Percentiles rank a stretch among this genome's conserved stretches.
Conservation (phyloP, 2,113 vertebrate genomes). For the Eurystomus gularis region DNA sequence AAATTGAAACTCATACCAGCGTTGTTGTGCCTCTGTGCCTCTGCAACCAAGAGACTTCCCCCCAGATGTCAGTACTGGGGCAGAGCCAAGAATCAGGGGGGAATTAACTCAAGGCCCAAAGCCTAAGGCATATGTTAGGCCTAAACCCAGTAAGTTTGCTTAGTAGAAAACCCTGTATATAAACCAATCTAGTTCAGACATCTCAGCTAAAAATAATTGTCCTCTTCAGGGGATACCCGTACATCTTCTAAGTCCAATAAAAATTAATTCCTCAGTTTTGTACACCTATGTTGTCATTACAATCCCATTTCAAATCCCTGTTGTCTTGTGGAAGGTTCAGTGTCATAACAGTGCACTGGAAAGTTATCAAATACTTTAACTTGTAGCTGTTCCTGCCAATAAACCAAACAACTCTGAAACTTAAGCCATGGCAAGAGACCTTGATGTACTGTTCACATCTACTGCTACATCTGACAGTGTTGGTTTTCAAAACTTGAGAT, state of each 20-base stretch:
- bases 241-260: neutral
- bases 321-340: neutral
- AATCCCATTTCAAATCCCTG: neutral
- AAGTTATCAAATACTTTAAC: neutral
- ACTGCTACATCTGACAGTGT: neutral
- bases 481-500: neutral
- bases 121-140: neutral
- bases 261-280: neutral
- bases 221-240: neutral
- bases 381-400: neutral
- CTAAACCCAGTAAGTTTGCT: neutral
- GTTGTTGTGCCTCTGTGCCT: neutral
- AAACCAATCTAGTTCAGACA: neutral
- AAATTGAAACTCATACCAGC: neutral
- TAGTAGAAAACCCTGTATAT: neutral
- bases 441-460: neutral
- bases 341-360: neutral
- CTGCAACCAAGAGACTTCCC: accelerated
- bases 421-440: neutral
- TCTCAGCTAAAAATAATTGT: neutral
- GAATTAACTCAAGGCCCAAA: neutral
- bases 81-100: neutral
- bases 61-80: neutral
- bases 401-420: neutral
- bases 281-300: neutral